A percentile compares a stretch with the other conserved stretches of the same genome.
Conservation (phyloP, 1,140 invertebrate genomes). For the Palaemon carinicauda region DNA sequence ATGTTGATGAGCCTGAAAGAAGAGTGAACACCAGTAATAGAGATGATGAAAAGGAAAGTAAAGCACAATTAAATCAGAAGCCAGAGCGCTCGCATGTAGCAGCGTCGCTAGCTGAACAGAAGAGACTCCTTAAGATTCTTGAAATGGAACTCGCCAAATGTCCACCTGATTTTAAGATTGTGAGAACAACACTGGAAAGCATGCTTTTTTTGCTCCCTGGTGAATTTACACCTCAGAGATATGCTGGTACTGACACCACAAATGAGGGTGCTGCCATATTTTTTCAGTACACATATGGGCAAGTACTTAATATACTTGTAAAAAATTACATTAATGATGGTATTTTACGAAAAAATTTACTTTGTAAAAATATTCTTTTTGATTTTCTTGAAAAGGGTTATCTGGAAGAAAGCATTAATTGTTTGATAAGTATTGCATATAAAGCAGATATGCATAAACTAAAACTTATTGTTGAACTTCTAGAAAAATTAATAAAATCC, state of each 20-base stretch:
- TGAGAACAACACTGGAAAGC: slow-evolving; percentile 6
- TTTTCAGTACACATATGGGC: slow-evolving; percentile 31
- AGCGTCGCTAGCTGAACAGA: background rate
- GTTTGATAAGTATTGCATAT: slow-evolving; percentile 13
- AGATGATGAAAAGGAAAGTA: background rate
- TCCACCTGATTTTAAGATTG: background rate
- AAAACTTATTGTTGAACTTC: background rate
- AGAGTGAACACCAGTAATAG: background rate
- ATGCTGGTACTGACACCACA: slow-evolving; percentile 29
- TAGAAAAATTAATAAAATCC: slow-evolving; percentile 20
- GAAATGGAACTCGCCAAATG: slow-evolving; percentile 10
- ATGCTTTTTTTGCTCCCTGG: slow-evolving; percentile 32
- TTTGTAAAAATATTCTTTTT: slow-evolving; percentile 11
- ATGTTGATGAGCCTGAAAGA: background rate
- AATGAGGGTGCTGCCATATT: slow-evolving; percentile 39
- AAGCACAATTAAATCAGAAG: background rate
- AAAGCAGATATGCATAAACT: slow-evolving; percentile 11
- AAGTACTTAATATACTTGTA: slow-evolving; percentile 26
- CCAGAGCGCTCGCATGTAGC: background rate
- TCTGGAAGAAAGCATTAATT: slow-evolving; percentile 50
- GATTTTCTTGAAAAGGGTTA: slow-evolving; percentile 37
- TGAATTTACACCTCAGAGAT: slow-evolving; percentile 57
- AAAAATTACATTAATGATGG: slow-evolving; percentile 14
- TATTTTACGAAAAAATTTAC: background rate
- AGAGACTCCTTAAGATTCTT: background rate